phyloP scores from a whole-genome alignment of 2,113 vertebrate genomes.

The Pampusana beccarii region DNA sequence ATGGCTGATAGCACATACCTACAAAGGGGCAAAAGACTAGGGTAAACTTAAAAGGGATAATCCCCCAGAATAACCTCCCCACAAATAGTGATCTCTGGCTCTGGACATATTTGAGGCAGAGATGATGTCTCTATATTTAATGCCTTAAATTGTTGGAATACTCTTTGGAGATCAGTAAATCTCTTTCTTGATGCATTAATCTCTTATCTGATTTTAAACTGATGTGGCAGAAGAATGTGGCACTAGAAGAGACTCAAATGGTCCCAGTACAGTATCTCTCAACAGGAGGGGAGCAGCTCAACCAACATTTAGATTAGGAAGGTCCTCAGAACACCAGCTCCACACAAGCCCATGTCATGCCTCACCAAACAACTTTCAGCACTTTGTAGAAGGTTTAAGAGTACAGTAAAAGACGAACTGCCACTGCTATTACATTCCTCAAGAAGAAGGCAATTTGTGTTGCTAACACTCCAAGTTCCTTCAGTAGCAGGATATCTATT shows the following conservation, averaged over 20 bases:
- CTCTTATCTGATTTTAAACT: not conserved
- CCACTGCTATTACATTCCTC: not conserved
- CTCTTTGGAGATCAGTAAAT: not conserved
- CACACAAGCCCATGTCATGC: not conserved
- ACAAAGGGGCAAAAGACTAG: not conserved
- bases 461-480: not conserved
- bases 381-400: not conserved
- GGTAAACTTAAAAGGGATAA: not conserved
- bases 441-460: not conserved
- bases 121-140: not conserved
- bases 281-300: not conserved
- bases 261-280: not conserved
- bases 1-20: not conserved
- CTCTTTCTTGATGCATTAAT: not conserved
- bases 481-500: not conserved
- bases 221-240: not conserved
- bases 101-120: not conserved
- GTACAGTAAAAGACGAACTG: not conserved
- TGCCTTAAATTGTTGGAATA: not conserved
- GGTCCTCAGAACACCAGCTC: not conserved
- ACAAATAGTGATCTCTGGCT: not conserved
- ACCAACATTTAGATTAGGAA: not conserved
- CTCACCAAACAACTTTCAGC: not conserved
- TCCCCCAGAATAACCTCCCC: not conserved
- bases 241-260: not conserved